Evolutionary conservation across 2,113 vertebrate species (phyloP).

Genomic region (Elephas maximus): DNA sequence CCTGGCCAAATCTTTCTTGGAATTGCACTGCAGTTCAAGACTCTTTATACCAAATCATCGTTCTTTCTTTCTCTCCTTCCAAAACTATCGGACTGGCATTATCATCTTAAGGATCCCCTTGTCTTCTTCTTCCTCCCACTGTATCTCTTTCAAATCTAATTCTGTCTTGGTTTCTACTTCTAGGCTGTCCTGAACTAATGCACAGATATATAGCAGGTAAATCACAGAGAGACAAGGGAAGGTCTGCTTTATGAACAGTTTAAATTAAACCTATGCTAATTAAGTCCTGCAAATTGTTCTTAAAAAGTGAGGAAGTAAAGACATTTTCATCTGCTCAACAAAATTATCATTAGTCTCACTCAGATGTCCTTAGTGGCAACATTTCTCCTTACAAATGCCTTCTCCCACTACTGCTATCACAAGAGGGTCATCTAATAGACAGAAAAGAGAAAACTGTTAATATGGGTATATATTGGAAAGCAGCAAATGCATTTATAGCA

Average conservation of each 20-base stretch:
- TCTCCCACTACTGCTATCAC: not conserved
- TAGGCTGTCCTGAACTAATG: constrained; percentile 29
- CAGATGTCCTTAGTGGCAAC: not conserved
- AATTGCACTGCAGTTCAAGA: not conserved
- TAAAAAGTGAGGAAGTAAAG: not conserved
- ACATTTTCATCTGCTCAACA: constrained; percentile 26
- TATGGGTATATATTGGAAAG: not conserved
- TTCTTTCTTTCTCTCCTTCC: not conserved
- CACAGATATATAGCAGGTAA: not conserved
- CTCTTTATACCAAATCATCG: not conserved
- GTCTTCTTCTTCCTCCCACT: not conserved
- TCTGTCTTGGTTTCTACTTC: not conserved
- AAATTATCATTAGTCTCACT: constrained; percentile 36
- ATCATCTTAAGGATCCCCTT: not conserved
- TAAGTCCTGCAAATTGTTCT: constrained; percentile 4
- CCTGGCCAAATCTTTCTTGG: not conserved
- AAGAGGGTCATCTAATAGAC: not conserved
- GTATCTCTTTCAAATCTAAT: constrained; percentile 9
- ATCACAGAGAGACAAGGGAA: not conserved
- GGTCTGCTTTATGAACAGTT: not conserved
- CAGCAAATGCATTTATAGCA: not conserved
- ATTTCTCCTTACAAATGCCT: not conserved
- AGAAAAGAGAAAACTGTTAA: not conserved
- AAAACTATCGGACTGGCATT: not conserved
- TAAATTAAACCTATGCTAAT: constrained; percentile 60